phyloP scores from a whole-genome alignment of 2,888 invertebrate species.

The Halictus ligatus region DNA sequence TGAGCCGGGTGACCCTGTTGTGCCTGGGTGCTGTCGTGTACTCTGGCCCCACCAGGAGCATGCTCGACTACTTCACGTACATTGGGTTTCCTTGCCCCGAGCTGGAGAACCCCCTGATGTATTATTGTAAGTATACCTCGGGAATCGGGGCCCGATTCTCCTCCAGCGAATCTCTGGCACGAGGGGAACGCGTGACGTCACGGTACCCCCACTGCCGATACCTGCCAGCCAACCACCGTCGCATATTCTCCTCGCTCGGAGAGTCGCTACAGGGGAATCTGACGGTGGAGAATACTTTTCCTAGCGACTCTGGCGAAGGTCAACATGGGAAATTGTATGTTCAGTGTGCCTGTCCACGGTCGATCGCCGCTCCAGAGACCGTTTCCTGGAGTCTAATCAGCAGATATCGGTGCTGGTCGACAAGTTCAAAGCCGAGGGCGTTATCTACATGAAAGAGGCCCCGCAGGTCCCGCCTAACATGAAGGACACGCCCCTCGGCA shows the following conservation, averaged over 20 bases:
- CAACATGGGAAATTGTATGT: slow-evolving; percentile 46
- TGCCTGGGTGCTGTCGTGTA: slow-evolving; percentile 97
- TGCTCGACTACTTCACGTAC: slow-evolving; percentile 97
- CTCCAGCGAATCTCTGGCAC: no score
- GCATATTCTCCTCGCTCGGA: no score
- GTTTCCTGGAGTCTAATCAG: slow-evolving; percentile 96
- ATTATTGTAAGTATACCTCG: slow-evolving; percentile 91
- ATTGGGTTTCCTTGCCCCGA: slow-evolving; percentile 99
- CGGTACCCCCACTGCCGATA: no score
- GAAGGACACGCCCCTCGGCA: slow-evolving; percentile 78
- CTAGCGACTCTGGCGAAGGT: neutral
- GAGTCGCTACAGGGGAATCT: no score
- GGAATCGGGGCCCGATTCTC: neutral
- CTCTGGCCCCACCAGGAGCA: slow-evolving; percentile 95
- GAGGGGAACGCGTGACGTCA: no score
- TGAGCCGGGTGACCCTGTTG: slow-evolving; percentile 95
- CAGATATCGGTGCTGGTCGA: slow-evolving; percentile 96
- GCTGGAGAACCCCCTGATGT: slow-evolving; percentile 98
- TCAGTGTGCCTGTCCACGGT: slow-evolving; percentile 91
- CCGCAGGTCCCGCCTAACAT: slow-evolving; percentile 79
- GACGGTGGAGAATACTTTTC: no score
- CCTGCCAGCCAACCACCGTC: no score
- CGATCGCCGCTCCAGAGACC: slow-evolving; percentile 93
- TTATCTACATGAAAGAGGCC: slow-evolving; percentile 88
- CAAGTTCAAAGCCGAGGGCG: slow-evolving; percentile 95